phyloP scores from a whole-genome alignment of 2,888 invertebrate genomes.

The Anarsia innoxiella region DNA sequence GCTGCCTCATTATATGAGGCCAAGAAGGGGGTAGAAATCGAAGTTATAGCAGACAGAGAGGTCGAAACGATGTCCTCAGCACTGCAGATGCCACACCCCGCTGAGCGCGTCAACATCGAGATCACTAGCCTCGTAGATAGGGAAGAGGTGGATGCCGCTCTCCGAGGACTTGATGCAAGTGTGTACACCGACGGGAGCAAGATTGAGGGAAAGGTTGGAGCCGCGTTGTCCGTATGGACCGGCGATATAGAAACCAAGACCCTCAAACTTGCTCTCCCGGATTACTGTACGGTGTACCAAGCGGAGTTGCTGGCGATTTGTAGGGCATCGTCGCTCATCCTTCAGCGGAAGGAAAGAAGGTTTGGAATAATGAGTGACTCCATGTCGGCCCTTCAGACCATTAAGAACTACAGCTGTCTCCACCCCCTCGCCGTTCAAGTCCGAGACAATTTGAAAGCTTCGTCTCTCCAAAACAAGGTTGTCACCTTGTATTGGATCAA shows the following conservation, averaged over 20 bases:
- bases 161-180: background rate
- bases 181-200: background rate
- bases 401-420: background rate
- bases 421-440: conserved; percentile 1
- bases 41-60: background rate
- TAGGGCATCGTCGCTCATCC: background rate
- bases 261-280: background rate
- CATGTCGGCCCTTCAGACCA: background rate
- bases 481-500: conserved; percentile 4
- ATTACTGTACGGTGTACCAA: background rate
- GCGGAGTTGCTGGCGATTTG: background rate
- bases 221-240: background rate
- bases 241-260: background rate
- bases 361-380: conserved; percentile 2
- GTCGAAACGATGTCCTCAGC: background rate
- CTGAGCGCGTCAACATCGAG: background rate
- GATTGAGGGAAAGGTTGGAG: background rate
- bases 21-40: background rate
- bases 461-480: background rate
- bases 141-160: background rate
- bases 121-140: background rate
- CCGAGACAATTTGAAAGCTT: background rate
- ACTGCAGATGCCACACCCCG: background rate
- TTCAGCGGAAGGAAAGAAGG: background rate
- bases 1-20: conserved; percentile 4